These are phyloP conservation scores for Patiria pectinifera DNA, from an alignment of 53 echinoderm and acorn worm species.

Conservation along the genomic window DNA sequence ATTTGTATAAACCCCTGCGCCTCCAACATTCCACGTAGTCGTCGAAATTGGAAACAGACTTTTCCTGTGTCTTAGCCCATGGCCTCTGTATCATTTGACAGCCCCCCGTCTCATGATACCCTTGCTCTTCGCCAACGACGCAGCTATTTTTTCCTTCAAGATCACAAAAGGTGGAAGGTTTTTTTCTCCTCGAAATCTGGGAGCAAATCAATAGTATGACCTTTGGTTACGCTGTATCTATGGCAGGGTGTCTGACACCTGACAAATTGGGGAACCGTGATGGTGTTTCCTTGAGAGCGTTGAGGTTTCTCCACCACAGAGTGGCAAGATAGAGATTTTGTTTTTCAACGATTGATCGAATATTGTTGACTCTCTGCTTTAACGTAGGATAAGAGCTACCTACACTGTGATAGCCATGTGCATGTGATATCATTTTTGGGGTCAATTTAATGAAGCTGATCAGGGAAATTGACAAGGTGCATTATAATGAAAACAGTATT, in stretches of 20 bases:
- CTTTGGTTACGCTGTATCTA: conserved; percentile 2
- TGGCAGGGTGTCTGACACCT: background rate
- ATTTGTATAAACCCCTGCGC: background rate
- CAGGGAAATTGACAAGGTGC: too few species aligned
- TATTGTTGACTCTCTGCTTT: too few species aligned
- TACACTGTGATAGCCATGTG: too few species aligned
- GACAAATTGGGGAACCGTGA: conserved; percentile 5
- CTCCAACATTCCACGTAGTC: conserved; percentile 3
- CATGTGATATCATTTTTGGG: too few species aligned
- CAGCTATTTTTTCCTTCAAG: background rate
- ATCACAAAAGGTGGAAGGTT: background rate
- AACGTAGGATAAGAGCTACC: too few species aligned
- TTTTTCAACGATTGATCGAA: background rate
- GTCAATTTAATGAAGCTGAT: too few species aligned
- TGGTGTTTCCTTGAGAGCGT: background rate
- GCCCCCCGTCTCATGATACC: background rate
- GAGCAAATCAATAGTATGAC: conserved; percentile 8
- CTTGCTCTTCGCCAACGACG: background rate
- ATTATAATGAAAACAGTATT: too few species aligned
- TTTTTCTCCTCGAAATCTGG: background rate
- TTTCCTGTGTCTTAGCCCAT: background rate
- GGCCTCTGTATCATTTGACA: background rate
- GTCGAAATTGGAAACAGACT: background rate
- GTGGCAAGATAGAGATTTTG: background rate
- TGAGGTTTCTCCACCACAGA: background rate